A percentile compares a stretch with the other conserved stretches of the same genome.
Evolutionary conservation across 1,140 invertebrate species (phyloP).

Genomic region (Lepidotrigona ventralis): DNA sequence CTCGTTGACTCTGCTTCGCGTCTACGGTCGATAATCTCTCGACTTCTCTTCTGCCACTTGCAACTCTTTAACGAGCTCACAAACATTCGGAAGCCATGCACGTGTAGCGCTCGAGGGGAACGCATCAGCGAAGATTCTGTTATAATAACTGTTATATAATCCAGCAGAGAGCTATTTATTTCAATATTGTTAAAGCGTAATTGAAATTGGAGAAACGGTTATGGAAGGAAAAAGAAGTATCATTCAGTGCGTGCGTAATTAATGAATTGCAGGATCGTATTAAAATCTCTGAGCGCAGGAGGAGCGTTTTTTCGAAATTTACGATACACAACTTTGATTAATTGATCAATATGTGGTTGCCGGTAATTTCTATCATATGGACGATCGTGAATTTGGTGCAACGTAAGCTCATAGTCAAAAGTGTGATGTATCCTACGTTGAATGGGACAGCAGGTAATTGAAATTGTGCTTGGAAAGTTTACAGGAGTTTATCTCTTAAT

Average conservation of each 20-base stretch:
- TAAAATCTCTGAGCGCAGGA: too few species aligned
- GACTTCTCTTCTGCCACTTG: neutral
- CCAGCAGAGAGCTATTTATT: neutral
- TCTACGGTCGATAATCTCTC: constrained; percentile 48
- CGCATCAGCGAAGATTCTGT: too few species aligned
- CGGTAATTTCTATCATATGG: constrained; percentile 63
- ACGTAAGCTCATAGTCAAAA: constrained; percentile 45
- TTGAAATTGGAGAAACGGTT: too few species aligned
- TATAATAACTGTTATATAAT: neutral
- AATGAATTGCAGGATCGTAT: neutral
- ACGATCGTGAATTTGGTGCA: constrained; percentile 57
- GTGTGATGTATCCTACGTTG: constrained; percentile 14
- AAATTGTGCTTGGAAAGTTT: neutral
- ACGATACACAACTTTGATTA: neutral
- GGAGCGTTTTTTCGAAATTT: neutral
- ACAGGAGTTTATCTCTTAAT: neutral
- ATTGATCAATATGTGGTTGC: constrained; percentile 56
- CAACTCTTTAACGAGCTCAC: constrained; percentile 5
- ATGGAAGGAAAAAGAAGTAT: neutral
- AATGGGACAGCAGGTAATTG: constrained; percentile 31
- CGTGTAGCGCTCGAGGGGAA: neutral
- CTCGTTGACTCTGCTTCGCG: constrained; percentile 12
- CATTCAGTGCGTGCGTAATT: neutral
- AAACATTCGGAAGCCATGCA: neutral
- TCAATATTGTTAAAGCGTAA: neutral